phyloP scores from a whole-genome alignment of 2,113 vertebrate genomes.

The Cinclus cinclus region DNA sequence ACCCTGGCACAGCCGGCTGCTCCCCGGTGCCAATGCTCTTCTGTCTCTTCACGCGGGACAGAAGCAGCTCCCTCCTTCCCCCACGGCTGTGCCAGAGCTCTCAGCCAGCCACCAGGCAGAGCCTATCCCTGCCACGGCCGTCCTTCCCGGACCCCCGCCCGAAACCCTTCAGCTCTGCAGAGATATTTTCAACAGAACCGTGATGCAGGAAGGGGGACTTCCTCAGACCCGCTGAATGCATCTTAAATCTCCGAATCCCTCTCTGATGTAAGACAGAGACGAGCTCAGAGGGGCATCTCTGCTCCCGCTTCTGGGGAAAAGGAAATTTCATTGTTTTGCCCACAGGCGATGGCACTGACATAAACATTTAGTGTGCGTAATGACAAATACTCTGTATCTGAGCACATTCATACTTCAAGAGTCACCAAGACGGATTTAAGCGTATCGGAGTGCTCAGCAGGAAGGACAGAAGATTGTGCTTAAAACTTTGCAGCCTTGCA shows the following conservation, averaged over 20 bases:
- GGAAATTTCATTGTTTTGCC: neutral
- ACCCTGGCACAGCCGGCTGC: neutral
- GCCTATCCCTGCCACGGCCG: fast-evolving
- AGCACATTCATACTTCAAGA: neutral
- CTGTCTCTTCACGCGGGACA: neutral
- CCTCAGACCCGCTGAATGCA: neutral
- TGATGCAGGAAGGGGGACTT: neutral
- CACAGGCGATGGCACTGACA: neutral
- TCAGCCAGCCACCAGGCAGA: neutral
- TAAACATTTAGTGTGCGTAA: neutral
- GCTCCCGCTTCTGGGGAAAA: neutral
- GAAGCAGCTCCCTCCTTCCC: neutral
- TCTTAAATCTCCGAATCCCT: neutral
- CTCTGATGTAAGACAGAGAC: neutral
- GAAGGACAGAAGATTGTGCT: neutral
- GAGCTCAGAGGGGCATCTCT: neutral
- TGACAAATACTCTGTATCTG: neutral
- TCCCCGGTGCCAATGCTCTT: fast-evolving
- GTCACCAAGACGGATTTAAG: neutral
- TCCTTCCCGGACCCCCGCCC: fast-evolving
- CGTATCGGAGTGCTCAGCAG: neutral
- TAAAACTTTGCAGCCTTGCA: neutral
- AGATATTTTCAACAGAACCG: neutral
- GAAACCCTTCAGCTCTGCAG: fast-evolving
- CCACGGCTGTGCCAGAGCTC: neutral